A percentile compares a stretch with the other conserved stretches of the same genome.
These are phyloP conservation scores for Micronycteris hirsuta DNA, from an alignment of 2,113 vertebrate species.

Conservation along the genomic window DNA sequence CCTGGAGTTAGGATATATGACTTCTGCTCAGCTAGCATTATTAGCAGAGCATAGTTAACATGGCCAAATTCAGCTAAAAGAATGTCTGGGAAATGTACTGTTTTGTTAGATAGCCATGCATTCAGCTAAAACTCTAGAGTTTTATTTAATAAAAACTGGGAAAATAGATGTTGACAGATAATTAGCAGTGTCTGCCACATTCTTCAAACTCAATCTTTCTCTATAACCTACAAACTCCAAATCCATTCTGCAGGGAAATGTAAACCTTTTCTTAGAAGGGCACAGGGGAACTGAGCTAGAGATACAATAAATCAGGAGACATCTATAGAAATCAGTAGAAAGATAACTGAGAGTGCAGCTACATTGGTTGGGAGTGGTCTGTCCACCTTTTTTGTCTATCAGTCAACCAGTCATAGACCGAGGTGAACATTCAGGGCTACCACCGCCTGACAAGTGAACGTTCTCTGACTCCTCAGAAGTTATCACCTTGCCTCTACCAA, in stretches of 20 bases:
- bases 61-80: background rate
- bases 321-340: background rate
- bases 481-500: background rate
- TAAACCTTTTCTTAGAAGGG: background rate
- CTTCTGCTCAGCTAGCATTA: background rate
- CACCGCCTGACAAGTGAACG: fast-evolving
- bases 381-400: background rate
- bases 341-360: background rate
- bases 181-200: background rate
- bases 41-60: background rate
- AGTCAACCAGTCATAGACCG: background rate
- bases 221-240: background rate
- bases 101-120: background rate
- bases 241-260: background rate
- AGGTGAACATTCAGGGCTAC: background rate
- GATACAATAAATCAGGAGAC: background rate
- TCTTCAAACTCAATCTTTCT: background rate
- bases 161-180: background rate
- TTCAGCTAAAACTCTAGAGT: background rate
- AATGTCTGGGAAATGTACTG: background rate
- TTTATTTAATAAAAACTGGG: constrained; percentile 22
- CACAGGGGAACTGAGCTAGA: background rate
- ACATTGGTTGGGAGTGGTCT: background rate
- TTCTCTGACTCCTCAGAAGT: background rate
- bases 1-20: background rate